phyloP scores from a whole-genome alignment of 2,113 vertebrate species.

The Larimichthys crocea region DNA sequence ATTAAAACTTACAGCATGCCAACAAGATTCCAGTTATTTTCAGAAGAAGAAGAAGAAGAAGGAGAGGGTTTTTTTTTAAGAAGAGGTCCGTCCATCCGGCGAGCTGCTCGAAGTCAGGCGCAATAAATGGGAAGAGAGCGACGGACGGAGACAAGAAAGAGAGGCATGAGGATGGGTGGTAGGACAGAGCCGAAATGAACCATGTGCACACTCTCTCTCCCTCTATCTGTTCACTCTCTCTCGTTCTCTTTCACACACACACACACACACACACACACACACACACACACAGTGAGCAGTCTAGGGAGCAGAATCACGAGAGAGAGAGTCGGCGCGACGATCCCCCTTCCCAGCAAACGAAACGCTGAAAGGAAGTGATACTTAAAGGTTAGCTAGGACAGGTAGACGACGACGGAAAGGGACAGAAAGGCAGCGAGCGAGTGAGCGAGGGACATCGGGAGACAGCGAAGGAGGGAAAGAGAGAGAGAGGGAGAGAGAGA shows the following conservation, averaged over 20 bases:
- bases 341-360: constrained; percentile 51
- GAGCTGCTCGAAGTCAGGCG: constrained; percentile 18
- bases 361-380: constrained; percentile 36
- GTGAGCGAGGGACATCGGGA: background rate
- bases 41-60: background rate
- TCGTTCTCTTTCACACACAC: constrained; percentile 11
- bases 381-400: constrained; percentile 27
- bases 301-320: constrained; percentile 28
- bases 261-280: too few species aligned
- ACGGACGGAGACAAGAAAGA: constrained; percentile 39
- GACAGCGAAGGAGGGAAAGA: background rate
- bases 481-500: constrained; percentile 19
- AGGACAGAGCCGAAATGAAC: constrained; percentile 68
- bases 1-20: constrained; percentile 67
- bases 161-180: constrained; percentile 63
- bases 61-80: constrained; percentile 1
- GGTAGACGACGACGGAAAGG: constrained; percentile 33
- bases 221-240: constrained; percentile 53
- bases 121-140: constrained; percentile 32
- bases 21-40: constrained; percentile 31
- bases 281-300: constrained; percentile 17
- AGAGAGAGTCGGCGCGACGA: constrained; percentile 30
- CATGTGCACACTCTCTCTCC: constrained; percentile 72
- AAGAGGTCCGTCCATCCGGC: constrained; percentile 1
- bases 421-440: background rate